Base-by-base conservation (phyloP, 2,113 vertebrate species). In the Eonycteris spelaea region DNA sequence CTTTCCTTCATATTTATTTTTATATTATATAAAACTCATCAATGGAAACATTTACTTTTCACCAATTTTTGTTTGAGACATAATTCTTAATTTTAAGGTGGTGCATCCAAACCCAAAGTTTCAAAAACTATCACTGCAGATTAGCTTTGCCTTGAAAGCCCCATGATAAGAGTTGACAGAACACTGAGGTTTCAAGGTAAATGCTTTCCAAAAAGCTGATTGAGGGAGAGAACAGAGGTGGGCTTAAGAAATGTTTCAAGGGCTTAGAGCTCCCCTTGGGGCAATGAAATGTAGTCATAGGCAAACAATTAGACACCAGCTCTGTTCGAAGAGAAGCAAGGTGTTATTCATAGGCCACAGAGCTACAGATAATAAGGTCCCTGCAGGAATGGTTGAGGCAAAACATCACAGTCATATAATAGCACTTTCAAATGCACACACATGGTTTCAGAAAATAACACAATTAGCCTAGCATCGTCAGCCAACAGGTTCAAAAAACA, bases 231-330 rank as follows among this genome's bases (percentile, higher is more conserved):
- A 84, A 75, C 73, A 95, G 57, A 94, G 70, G 88, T 19, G 8
- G 10, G 38, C 78, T 89, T 80, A 74, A 57, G 77, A 93, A 96
- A 59, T 19, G 30, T 79, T 95, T 95, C 80, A 59, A 70, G 83
- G 89, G 33, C 45, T 68, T 67, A 78, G 15, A 63, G 48, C 0
- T 26, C 53, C 15, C 45, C 94, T 86, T 94, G 73, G 53, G 78
- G 30, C 67, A 94, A 61, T 74, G 82, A 88, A 38, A 90, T 88
- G 26, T 38, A 95, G 77, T 78, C 88, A 35, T 1, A 71, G 71
- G 35, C 55, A 70, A 94, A 94, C 65, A 95, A 86, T 96, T 91
- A 96, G 90, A 94, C 80, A 75, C 35, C 59, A 57, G 94, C 85
- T 93, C 30, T 75, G n/a, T 96, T 67, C 80, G 79, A 71, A 86